phyloP scores from a whole-genome alignment of 2,113 vertebrate genomes.

The Crotophaga sulcirostris region DNA sequence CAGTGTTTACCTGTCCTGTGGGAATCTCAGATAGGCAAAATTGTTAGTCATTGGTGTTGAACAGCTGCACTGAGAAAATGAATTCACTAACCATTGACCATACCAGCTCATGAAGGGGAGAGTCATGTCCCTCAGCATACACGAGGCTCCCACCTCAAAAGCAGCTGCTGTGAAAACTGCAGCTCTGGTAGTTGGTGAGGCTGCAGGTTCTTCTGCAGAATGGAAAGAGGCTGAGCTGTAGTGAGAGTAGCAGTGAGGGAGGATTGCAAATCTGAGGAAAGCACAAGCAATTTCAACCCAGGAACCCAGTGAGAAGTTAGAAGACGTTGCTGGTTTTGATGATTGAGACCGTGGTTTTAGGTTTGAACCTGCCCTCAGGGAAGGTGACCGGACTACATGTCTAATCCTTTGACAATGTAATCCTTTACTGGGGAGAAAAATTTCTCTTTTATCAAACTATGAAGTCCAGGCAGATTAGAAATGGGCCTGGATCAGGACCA shows the following conservation, averaged over 20 bases:
- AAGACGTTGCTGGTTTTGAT: background rate
- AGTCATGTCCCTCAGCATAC: background rate
- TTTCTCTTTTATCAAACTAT: background rate
- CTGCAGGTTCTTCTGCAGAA: background rate
- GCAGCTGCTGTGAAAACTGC: background rate
- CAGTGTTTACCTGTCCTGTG: background rate
- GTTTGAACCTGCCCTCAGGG: background rate
- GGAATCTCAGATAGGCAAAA: background rate
- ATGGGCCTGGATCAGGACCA: background rate
- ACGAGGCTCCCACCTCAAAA: accelerated
- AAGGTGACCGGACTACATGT: background rate
- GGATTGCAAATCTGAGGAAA: background rate
- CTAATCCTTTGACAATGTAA: background rate
- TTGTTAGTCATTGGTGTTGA: background rate
- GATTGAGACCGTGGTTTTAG: background rate
- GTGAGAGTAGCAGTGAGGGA: background rate
- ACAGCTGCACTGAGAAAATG: background rate
- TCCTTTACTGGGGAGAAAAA: background rate
- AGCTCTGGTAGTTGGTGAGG: background rate
- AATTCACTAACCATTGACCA: background rate
- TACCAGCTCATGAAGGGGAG: background rate
- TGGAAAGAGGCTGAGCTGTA: background rate
- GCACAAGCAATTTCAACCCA: background rate
- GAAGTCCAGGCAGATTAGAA: background rate
- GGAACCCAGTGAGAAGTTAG: background rate